Evolutionary conservation across 2,113 vertebrate species (phyloP), one percentile per base, ranked within the genome.

Genomic region (Hepsetus odoe): DNA sequence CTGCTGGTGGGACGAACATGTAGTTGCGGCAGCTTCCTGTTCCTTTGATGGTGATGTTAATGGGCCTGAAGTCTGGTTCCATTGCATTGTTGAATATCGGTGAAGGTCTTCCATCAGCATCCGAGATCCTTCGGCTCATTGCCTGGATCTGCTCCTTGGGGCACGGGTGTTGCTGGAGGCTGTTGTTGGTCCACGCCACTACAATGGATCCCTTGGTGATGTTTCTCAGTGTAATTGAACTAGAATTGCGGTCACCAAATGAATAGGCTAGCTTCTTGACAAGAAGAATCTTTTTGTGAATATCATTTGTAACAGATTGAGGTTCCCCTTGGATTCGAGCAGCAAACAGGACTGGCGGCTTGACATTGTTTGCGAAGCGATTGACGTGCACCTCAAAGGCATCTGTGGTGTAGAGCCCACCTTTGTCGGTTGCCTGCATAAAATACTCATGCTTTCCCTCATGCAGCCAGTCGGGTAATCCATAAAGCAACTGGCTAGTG

Each of bases 121-220:
- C 92, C 0, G 94, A 93, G 0, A 99, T 96, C 51, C 85, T 93
- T 55, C 72, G 91, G 83, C 95, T 95, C 88, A 99, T 89, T 13
- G 78, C 85, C 2, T 82, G 44, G 22, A 99, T 94, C 88, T 96
- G 95, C 12, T 98, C 97, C 76, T 91, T 92, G 6, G 98, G 98
- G 44, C 98, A 99, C 0, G 96, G 97, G 32, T 95, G 90, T 44
- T 95, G 86, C 0, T 93, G 95, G 62, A 99, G 90, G 0, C 96
- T 98, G 81, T 95, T 97, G 88, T 99, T 99, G 0, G 95, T 98
- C 98, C 98, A 99, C 49, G 98, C 96, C 51, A 99, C 95, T 28
- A 97, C 65, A 0, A 99, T 93, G 62, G 98, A 99, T 40, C 98
- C 98, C 84, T 93, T 95, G 72, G 86, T 80, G 51, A 99, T 97